phyloP scores from a whole-genome alignment of 2,888 invertebrate genomes.

The Scaptomyza tumidula region DNA sequence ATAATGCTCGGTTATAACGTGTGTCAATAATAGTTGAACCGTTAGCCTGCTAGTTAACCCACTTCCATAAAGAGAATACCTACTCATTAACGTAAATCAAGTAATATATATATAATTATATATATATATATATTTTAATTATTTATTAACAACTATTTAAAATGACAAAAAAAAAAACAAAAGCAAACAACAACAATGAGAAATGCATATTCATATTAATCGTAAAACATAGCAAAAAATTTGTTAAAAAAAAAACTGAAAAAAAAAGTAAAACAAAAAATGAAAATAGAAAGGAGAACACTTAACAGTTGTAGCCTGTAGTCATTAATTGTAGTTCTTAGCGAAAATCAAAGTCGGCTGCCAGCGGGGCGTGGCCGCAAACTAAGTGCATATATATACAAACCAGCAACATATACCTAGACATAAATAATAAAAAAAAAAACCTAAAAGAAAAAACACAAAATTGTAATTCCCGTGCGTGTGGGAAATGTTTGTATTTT shows the following conservation, averaged over 20 bases:
- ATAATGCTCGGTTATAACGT: conserved; percentile 64
- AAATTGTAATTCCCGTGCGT: conserved; percentile 28
- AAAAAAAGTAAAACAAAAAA: conserved; percentile 16
- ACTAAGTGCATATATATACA: conserved; percentile 73
- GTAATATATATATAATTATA: conserved; percentile 37
- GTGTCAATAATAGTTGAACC: conserved; percentile 33
- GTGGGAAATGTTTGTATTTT: conserved; percentile 66
- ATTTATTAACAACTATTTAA: conserved; percentile 74
- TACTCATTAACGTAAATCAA: conserved; percentile 49
- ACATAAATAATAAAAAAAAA: conserved; percentile 34
- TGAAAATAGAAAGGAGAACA: conserved; percentile 27
- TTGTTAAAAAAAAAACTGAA: conserved; percentile 59
- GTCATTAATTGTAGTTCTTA: conserved; percentile 78
- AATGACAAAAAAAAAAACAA: conserved; percentile 41
- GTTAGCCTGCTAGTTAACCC: conserved; percentile 51
- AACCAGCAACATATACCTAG: conserved; percentile 31
- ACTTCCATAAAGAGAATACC: conserved; percentile 55
- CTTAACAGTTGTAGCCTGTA: conserved; percentile 74
- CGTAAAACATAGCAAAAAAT: conserved; percentile 63
- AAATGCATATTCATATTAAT: conserved; percentile 50
- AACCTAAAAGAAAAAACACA: conserved; percentile 25
- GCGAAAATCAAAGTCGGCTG: conserved; percentile 72
- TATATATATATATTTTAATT: conserved; percentile 48
- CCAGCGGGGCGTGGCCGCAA: conserved; percentile 57
- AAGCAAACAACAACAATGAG: conserved; percentile 27